phyloP scores from a whole-genome alignment of 2,888 invertebrate species.

The Petrolisthes manimaculis region DNA sequence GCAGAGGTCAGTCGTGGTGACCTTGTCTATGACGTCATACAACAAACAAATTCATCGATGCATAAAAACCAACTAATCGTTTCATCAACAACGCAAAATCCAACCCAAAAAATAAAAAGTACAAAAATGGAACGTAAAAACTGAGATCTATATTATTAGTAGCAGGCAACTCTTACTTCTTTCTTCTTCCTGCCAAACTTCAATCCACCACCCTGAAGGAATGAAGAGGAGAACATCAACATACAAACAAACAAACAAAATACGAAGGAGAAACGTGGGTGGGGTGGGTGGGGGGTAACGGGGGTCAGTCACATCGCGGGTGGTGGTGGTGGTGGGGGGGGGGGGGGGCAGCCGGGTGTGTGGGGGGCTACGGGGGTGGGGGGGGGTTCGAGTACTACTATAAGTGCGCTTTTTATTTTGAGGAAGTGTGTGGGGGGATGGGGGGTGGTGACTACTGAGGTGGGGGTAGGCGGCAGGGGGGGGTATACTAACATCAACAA shows the following conservation, averaged over 20 bases:
- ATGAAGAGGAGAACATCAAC: constrained; percentile 3
- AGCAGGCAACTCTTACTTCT: constrained; percentile 82
- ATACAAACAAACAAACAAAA: background rate
- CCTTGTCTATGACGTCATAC: constrained; percentile 13
- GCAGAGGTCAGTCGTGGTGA: constrained; percentile 29
- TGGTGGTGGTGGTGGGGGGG: no score
- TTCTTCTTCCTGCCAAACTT: constrained; percentile 96
- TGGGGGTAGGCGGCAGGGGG: background rate
- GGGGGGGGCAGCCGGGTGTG: background rate
- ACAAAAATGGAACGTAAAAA: constrained; percentile 1
- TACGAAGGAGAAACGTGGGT: background rate
- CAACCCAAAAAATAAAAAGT: background rate
- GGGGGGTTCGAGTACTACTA: background rate
- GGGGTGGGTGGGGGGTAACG: background rate
- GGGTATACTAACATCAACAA: background rate
- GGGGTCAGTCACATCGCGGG: no score
- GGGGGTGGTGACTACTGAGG: constrained; percentile 5
- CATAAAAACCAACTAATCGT: constrained; percentile 14
- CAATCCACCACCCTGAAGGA: constrained; percentile 58
- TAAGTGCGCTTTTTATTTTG: no score
- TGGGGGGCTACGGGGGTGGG: background rate
- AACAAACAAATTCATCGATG: background rate
- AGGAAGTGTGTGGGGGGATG: background rate
- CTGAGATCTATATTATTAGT: constrained; percentile 29
- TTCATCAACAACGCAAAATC: background rate